Base-by-base conservation (phyloP, 2,888 invertebrate genomes). In the Bhutanitis thaidina region DNA sequence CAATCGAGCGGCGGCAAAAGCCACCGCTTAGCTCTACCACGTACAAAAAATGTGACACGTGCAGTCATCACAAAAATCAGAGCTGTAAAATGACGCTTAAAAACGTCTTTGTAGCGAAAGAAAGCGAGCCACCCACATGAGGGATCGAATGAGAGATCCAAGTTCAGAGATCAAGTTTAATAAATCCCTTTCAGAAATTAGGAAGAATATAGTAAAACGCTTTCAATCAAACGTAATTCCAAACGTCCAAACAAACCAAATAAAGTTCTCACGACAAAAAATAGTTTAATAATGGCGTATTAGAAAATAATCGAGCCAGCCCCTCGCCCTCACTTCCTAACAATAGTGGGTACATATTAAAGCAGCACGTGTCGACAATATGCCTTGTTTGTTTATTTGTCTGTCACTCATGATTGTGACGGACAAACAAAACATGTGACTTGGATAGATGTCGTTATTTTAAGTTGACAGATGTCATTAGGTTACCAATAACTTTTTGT, bases 311-410 rank as follows among this genome's bases (percentile, higher is more conserved):
- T 58, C 44, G 45, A 16, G 27, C 47, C 43, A 27, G 53, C 69
- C n/a, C 67, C 63, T 60, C 54, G 32, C 54, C 48, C 44, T 44
- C 32, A 1, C 41, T 10, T 5, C 13, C 14, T 8, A 9, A 48
- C 40, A 48, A 20, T 25, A 13, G 37, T 43, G 64, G 62, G 61
- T 58, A 43, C 64, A 64, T 69, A 73, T 74, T 69, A 68, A 58
- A 55, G 56, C 49, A 51, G 67, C 80, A 76, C 80, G 80, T 79
- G 80, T 55, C 75, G 56, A 57, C 66, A 62, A 71, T 75, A 68
- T 70, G 70, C 71, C 65, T 59, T 70, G 74, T 72, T 48, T 40
- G 38, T 72, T 68, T 71, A 69, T 70, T 64, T 64, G 70, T 67
- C 61, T 65, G 72, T 72, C 74, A 67, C 59, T 72, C 70, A 55